These are phyloP conservation scores for Sinocyclocheilus anshuiensis DNA, from an alignment of 2,113 vertebrate genomes.

Conservation along the genomic window DNA sequence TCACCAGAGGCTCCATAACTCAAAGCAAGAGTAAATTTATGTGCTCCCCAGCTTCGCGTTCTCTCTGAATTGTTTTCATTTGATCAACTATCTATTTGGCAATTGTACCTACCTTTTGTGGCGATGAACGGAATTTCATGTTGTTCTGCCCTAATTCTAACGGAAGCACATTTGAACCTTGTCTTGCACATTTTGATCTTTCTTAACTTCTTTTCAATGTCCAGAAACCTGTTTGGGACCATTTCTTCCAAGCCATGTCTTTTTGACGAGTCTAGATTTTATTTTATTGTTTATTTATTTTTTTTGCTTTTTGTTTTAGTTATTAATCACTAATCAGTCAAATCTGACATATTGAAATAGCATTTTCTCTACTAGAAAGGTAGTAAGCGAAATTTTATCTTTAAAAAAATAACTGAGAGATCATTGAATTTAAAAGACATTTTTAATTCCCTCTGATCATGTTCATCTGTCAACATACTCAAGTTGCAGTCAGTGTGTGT, in stretches of 20 bases:
- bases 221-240: not conserved
- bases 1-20: constrained; percentile 22
- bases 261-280: not conserved
- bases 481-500: not conserved
- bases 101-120: not conserved
- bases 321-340: not conserved
- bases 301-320: too few species aligned
- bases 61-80: constrained; percentile 5
- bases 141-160: not conserved
- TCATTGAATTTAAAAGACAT: not conserved
- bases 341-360: too few species aligned
- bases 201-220: not conserved
- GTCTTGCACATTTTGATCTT: constrained; percentile 1
- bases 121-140: not conserved
- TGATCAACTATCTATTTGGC: constrained; percentile 15
- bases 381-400: not conserved
- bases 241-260: not conserved
- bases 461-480: constrained; percentile 28
- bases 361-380: not conserved
- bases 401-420: not conserved
- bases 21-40: constrained; percentile 12
- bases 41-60: constrained; percentile 4
- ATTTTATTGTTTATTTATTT: not conserved
- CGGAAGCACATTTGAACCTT: not conserved
- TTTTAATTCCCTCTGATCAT: not conserved